Percentiles rank a stretch among this genome's conserved stretches.
Evolutionary conservation across 2,888 invertebrate genomes (phyloP).

Genomic region (Rhagonycha fulva): DNA sequence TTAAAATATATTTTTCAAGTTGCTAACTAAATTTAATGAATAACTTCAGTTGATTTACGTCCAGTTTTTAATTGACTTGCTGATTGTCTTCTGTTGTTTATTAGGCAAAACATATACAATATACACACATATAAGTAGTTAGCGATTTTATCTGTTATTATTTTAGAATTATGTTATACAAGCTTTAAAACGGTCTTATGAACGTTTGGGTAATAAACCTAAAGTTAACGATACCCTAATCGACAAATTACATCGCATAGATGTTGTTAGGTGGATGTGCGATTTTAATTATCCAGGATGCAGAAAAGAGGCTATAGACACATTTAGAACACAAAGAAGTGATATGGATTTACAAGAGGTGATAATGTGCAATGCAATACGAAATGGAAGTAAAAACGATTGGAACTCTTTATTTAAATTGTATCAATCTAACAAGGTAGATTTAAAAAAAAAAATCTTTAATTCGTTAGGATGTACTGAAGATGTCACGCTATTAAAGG

Average conservation of each 20-base stretch:
- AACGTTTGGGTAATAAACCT: constrained; percentile 37
- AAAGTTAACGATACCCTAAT: constrained; percentile 44
- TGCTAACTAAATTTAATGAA: no score
- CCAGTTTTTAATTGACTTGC: no score
- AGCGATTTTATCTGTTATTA: background rate
- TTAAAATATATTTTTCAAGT: no score
- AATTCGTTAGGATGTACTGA: background rate
- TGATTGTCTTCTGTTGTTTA: no score
- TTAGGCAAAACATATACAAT: no score
- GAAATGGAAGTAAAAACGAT: background rate
- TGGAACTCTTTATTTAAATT: background rate
- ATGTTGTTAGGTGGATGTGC: constrained; percentile 40
- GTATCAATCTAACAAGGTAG: background rate
- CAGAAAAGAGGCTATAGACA: no score
- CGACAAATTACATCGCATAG: constrained; percentile 49
- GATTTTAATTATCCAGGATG: constrained; percentile 49
- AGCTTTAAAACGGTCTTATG: constrained; percentile 15
- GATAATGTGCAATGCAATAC: background rate
- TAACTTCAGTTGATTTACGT: no score
- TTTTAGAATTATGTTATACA: constrained; percentile 12
- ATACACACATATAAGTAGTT: no score
- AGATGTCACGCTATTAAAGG: background rate
- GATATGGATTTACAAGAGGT: background rate
- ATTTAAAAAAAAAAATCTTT: background rate
- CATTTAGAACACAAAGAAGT: no score